Evolutionary conservation across 2,888 invertebrate genomes (phyloP), one percentile per base, ranked within the genome.

Genomic region (Microplitis manilae): DNA sequence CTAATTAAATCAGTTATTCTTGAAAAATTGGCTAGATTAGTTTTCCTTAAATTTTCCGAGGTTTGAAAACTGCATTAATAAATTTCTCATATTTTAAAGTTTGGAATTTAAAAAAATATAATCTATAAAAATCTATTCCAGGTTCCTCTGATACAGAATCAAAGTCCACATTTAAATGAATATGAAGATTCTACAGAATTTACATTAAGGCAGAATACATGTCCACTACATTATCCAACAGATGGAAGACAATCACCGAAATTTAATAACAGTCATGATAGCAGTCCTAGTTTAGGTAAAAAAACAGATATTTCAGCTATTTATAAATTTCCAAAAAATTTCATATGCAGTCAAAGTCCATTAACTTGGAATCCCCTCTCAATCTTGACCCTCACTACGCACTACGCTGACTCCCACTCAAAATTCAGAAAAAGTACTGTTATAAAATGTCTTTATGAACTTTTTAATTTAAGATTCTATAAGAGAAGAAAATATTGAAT

Each of bases 41-140:
- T 95, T 84, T 94, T 94, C 90, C 93, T 95, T 90, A 93, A 93
- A 88, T 93, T 95, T 85, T 94, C 94, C 81, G 90, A 91, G 77
- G 86, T 88, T 6, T 50, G 50, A 8, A 50, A 9, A 50, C 30
- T 30, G 30, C 4, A 1, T 50, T 8, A 50, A 50, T 9, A 50
- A 50, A 9, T 50, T 50, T 9, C 30, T 30, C 2, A 30, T 30
- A 30, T 30, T 30, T 30, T 30, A 30, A 30, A 30, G 30, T 30
- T 0, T 30, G 50, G 13, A 9, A 50, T 13, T 50, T 30, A 60
- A 64, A 17, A 39, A 39, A 20, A 13, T 38, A 60, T 41, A 62
- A 40, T 30, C 30, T 30, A 4, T 30, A 30, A 30, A 6, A 70
- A 13, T 62, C 40, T 65, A 17, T 69, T 39, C 17, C 6, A 50